Percentiles rank a stretch among this genome's conserved stretches.
phyloP scores from a whole-genome alignment of 2,113 vertebrate species.

The Vireo altiloquus region DNA sequence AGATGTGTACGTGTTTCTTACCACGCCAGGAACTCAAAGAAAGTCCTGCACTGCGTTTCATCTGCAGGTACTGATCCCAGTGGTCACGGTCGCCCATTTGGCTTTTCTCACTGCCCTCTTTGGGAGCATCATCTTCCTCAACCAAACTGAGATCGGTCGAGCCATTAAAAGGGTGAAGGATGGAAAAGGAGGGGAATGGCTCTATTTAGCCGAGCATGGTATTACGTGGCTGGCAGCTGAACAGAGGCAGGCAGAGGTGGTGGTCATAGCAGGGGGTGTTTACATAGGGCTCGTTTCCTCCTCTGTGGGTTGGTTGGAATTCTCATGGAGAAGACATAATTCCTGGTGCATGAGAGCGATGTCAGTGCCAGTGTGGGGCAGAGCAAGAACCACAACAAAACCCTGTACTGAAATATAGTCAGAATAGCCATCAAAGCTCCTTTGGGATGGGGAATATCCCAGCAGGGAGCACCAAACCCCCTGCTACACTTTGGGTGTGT shows the following conservation, averaged over 20 bases:
- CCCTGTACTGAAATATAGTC: neutral
- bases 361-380: neutral
- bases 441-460: neutral
- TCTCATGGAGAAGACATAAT: fast-evolving
- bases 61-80: neutral
- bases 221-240: neutral
- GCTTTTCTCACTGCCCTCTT: neutral
- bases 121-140: neutral
- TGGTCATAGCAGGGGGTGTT: fast-evolving
- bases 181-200: neutral
- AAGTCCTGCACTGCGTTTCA: neutral
- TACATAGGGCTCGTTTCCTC: neutral
- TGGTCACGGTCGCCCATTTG: neutral
- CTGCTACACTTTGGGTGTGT: neutral
- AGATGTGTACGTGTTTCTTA: neutral
- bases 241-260: neutral
- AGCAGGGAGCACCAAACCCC: neutral
- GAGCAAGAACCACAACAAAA: neutral
- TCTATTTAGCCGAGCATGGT: neutral
- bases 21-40: neutral
- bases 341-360: fast-evolving
- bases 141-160: fast-evolving
- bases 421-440: neutral
- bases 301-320: neutral
- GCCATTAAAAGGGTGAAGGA: neutral